A percentile compares a stretch with the other conserved stretches of the same genome.
Conservation (phyloP, 2,113 vertebrate species). For the Oenanthe melanoleuca region DNA sequence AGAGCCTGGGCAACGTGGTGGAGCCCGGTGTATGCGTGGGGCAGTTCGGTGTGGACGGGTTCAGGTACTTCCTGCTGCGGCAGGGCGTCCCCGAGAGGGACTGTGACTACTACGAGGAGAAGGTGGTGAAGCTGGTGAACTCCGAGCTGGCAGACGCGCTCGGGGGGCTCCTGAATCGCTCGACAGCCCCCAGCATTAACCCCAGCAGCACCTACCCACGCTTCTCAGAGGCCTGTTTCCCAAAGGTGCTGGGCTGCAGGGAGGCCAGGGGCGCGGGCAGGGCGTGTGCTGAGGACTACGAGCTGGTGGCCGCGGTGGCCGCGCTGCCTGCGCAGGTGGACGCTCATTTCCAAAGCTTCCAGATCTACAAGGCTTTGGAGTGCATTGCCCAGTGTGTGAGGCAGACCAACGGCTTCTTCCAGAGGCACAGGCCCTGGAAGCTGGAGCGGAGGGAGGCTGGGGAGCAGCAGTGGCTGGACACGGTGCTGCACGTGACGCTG, state of each 20-base stretch:
- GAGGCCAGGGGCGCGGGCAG: neutral
- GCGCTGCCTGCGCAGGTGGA: conserved; percentile 79
- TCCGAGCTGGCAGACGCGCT: conserved; percentile 89
- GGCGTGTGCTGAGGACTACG: conserved; percentile 80
- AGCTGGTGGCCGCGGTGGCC: conserved; percentile 77
- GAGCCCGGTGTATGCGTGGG: conserved; percentile 78
- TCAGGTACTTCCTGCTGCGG: conserved; percentile 93
- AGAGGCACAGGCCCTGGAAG: conserved; percentile 92
- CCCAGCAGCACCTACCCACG: conserved; percentile 82
- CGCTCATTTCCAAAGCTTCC: conserved; percentile 78
- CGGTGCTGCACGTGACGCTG: conserved; percentile 85
- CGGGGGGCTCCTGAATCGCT: conserved; percentile 92
- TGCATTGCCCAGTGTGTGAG: conserved; percentile 82
- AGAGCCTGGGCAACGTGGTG: conserved; percentile 92
- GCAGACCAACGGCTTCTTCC: conserved; percentile 89
- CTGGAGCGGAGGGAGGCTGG: conserved; percentile 61
- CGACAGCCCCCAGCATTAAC: conserved; percentile 86
- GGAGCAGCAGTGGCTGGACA: conserved; percentile 84
- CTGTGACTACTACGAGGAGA: conserved; percentile 88
- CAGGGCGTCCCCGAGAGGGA: conserved; percentile 91
- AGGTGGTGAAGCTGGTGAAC: conserved; percentile 87
- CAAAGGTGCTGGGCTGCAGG: neutral
- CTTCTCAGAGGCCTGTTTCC: conserved; percentile 83
- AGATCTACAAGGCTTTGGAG: conserved; percentile 91
- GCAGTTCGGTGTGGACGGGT: conserved; percentile 84